Percentiles rank a stretch among this genome's conserved stretches.
These are phyloP conservation scores for Lamellibrachia satsuma DNA, from an alignment of 2,888 invertebrate species.

Conservation along the genomic window DNA sequence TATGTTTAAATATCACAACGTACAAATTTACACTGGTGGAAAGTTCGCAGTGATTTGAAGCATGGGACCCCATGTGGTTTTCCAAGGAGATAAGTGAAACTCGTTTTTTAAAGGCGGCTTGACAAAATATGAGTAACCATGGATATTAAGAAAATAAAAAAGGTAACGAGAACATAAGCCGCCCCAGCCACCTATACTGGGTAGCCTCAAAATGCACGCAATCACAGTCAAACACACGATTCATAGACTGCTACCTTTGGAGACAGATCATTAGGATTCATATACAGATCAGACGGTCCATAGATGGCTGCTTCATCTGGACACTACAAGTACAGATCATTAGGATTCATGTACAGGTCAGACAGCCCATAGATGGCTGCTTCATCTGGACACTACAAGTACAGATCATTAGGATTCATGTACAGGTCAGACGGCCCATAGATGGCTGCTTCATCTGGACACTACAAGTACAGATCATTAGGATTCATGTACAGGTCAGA, in stretches of 20 bases:
- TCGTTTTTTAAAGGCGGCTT: background rate
- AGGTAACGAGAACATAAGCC: background rate
- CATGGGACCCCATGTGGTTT: background rate
- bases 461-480: too few species aligned
- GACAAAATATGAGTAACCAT: too few species aligned
- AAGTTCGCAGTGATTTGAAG: background rate
- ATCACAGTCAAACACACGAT: background rate
- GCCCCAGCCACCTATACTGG: background rate
- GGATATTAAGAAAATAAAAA: background rate
- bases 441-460: too few species aligned
- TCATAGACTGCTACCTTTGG: background rate
- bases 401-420: too few species aligned
- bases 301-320: conserved; percentile 57
- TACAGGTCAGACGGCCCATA: too few species aligned
- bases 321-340: conserved; percentile 64
- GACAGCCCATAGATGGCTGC: conserved; percentile 55
- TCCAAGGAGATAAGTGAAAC: background rate
- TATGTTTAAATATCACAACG: too few species aligned
- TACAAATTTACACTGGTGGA: background rate
- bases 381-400: conserved; percentile 55
- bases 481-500: too few species aligned
- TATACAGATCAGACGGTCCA: conserved; percentile 69
- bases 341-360: conserved; percentile 80
- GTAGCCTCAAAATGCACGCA: background rate
- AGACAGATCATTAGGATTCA: conserved; percentile 80